These are phyloP conservation scores for Glomeris maerens DNA, from an alignment of 1,140 invertebrate genomes.

Conservation along the genomic window DNA sequence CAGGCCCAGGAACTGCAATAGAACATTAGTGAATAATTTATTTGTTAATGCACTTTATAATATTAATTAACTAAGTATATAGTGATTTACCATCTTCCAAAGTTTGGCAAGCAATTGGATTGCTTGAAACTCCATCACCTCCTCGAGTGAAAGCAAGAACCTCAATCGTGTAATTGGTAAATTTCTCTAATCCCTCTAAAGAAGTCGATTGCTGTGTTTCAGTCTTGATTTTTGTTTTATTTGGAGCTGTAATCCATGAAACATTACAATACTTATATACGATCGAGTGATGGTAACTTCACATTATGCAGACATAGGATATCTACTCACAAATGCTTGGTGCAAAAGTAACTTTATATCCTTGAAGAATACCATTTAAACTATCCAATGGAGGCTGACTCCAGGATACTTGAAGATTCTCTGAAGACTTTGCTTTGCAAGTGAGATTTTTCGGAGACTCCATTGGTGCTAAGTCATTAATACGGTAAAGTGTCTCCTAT, in stretches of 20 bases:
- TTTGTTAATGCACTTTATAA: conserved; percentile 9
- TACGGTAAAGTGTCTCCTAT: too few relatives aligned
- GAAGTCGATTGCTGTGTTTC: conserved; percentile 14
- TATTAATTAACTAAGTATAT: conserved; percentile 6
- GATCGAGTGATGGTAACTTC: conserved; percentile 21
- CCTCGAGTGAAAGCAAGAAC: conserved; percentile 33
- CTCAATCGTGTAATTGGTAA: conserved; percentile 36
- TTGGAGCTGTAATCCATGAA: background rate
- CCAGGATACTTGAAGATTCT: conserved; percentile 31
- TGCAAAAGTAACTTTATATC: conserved; percentile 33
- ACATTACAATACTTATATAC: background rate
- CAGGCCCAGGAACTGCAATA: conserved; percentile 69
- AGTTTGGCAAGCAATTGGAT: conserved; percentile 29
- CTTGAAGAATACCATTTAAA: conserved; percentile 33
- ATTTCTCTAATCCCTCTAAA: conserved; percentile 29
- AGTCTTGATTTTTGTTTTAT: background rate
- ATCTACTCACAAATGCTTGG: conserved; percentile 67
- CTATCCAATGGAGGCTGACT: conserved; percentile 28
- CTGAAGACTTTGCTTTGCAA: conserved; percentile 18
- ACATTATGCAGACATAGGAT: conserved; percentile 21
- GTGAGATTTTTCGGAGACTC: conserved; percentile 6
- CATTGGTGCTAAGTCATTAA: conserved; percentile 10
- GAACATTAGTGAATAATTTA: too few relatives aligned
- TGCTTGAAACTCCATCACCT: conserved; percentile 32
- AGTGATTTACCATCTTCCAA: conserved; percentile 29